Conservation (phyloP, 2,888 invertebrate genomes). For the Thera britannica region DNA sequence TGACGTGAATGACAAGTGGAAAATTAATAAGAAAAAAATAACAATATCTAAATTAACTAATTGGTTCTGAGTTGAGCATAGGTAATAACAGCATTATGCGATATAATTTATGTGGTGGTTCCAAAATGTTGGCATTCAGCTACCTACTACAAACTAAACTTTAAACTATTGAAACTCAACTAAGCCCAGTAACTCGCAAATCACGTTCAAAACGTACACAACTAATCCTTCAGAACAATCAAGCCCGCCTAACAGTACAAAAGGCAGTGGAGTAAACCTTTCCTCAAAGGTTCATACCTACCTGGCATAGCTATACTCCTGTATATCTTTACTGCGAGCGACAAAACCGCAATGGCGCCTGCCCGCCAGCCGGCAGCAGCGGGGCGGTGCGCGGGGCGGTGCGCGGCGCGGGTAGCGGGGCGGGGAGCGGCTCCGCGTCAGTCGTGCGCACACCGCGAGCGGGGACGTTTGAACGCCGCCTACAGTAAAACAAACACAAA, state of each 20-base stretch:
- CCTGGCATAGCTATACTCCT: neutral
- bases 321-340: neutral
- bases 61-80: too few relatives aligned
- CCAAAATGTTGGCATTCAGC: too few relatives aligned
- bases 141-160: too few relatives aligned
- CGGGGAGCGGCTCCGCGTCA: slow-evolving; percentile 30
- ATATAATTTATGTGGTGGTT: too few relatives aligned
- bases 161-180: too few relatives aligned
- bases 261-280: neutral
- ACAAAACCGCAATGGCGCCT: slow-evolving; percentile 5
- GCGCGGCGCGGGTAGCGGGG: slow-evolving; percentile 29
- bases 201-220: neutral
- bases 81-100: too few relatives aligned
- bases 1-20: too few relatives aligned
- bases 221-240: neutral
- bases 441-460: slow-evolving; percentile 30
- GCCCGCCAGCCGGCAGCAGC: slow-evolving; percentile 6
- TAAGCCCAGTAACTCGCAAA: neutral
- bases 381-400: slow-evolving; percentile 23
- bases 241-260: neutral
- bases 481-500: neutral
- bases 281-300: slow-evolving; percentile 3
- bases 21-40: too few relatives aligned
- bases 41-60: too few relatives aligned
- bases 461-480: slow-evolving; percentile 11